Conservation (phyloP, 2,113 vertebrate species). For the Orthonyx spaldingii region DNA sequence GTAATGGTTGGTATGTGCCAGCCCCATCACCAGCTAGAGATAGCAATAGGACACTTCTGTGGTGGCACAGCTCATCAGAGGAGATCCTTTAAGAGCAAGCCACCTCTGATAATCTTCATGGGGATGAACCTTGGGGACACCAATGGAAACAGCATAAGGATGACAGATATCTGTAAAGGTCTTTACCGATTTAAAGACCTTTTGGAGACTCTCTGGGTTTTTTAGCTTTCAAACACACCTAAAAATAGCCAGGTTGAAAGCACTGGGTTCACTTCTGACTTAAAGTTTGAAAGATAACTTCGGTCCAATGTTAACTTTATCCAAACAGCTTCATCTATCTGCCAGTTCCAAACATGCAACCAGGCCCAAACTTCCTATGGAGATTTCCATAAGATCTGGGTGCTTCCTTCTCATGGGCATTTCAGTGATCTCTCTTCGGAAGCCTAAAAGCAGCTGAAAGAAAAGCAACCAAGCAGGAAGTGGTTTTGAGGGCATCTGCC, state of each 20-base stretch:
- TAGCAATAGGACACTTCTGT: background rate
- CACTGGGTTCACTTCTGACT: background rate
- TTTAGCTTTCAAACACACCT: background rate
- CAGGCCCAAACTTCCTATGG: background rate
- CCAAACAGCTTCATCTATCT: background rate
- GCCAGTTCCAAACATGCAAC: background rate
- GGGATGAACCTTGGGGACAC: background rate
- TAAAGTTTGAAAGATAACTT: background rate
- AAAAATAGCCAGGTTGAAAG: background rate
- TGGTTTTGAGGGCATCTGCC: background rate
- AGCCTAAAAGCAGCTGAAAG: background rate
- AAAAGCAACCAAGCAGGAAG: background rate
- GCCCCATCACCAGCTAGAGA: background rate
- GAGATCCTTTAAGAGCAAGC: background rate
- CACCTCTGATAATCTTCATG: background rate
- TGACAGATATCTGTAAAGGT: fast-evolving
- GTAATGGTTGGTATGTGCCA: fast-evolving
- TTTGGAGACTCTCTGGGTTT: background rate
- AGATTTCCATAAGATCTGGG: background rate
- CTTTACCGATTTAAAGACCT: background rate
- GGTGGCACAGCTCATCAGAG: background rate
- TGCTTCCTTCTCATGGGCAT: background rate
- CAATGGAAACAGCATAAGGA: background rate
- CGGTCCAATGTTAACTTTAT: background rate
- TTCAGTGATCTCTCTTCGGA: background rate